Base-by-base conservation (phyloP, 2,888 invertebrate genomes). In the Nebria salina region DNA sequence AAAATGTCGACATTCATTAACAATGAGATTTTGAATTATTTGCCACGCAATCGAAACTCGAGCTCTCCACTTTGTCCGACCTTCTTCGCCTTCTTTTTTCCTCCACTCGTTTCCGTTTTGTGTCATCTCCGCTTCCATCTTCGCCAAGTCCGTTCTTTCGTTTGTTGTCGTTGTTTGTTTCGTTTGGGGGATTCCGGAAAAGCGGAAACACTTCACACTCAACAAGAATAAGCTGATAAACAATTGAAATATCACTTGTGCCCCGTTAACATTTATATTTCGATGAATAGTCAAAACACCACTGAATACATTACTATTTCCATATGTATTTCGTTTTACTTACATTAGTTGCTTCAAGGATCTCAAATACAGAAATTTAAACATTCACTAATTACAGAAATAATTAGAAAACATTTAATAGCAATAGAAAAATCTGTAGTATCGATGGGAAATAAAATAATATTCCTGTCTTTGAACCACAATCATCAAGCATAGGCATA, bases 1-100 rank as follows among this genome's bases (percentile, higher is more conserved):
- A 80, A 80, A 80, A 80, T 80, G 80, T 80, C 80, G 80, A 8
- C 75, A 80, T 80, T 64, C 75, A 80, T 80, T 80, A 80, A 75
- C 70, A 80, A 80, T 75, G 80, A 80, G 43, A 8, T 68, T 25
- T 26, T 80, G 64, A 80, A 80, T 80, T 66, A 80, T 80, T 80
- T 75, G 13, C n/a, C 43, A 54, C 68, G 75, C 80, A 80, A 80
- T 80, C 80, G 80, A 80, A 80, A 80, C 80, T 80, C 75, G 42
- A 43, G 20, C 20, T 20, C 20, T 20, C 20, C 20, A 20, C 20
- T 20, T 20, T 20, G 20, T 20, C 20, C 20, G 20, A 20, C 20
- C 68, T 68, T n/a, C 68, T 3, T 68, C 66, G 1, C 68, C 68
- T 68, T 25, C 15, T 26, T n/a, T 26, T 20, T 68, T 20, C 20